Percentiles rank a stretch among this genome's conserved stretches.
Conservation (phyloP, 2,888 invertebrate species). For the Metopia argyrocephala region DNA sequence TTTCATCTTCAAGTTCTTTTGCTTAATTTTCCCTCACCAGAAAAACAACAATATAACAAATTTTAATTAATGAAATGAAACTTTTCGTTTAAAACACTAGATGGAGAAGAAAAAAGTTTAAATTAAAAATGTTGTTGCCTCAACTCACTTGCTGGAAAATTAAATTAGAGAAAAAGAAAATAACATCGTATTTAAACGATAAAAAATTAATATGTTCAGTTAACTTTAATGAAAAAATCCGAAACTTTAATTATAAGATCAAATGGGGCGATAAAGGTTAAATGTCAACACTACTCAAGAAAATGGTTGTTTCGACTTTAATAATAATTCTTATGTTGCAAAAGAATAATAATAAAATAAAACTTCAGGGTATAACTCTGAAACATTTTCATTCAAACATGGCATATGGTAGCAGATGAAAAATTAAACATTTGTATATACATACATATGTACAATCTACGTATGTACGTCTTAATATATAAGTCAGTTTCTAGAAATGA, state of each 20-base stretch:
- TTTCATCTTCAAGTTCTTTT: not conserved
- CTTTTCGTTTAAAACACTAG: too few species aligned
- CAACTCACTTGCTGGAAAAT: not conserved
- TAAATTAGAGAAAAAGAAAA: not conserved
- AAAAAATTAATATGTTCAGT: not conserved
- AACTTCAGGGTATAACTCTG: too few species aligned
- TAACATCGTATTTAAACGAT: not conserved
- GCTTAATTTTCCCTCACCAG: not conserved
- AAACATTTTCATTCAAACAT: not conserved
- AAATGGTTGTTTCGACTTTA: too few species aligned
- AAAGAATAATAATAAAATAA: too few species aligned
- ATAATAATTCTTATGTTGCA: too few species aligned
- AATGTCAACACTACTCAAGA: too few species aligned
- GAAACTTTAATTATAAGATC: too few species aligned
- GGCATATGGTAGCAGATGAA: slow-evolving; percentile 1
- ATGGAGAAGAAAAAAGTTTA: not conserved
- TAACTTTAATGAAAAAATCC: not conserved
- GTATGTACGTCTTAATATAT: not conserved
- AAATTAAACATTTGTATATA: not conserved
- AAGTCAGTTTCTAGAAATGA: not conserved
- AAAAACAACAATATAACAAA: not conserved
- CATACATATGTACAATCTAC: not conserved
- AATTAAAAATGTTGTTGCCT: not conserved
- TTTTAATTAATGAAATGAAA: not conserved
- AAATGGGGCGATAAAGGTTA: too few species aligned